phyloP scores from a whole-genome alignment of 2,797 vertebrate genomes.

The Acanthopagrus latus region DNA sequence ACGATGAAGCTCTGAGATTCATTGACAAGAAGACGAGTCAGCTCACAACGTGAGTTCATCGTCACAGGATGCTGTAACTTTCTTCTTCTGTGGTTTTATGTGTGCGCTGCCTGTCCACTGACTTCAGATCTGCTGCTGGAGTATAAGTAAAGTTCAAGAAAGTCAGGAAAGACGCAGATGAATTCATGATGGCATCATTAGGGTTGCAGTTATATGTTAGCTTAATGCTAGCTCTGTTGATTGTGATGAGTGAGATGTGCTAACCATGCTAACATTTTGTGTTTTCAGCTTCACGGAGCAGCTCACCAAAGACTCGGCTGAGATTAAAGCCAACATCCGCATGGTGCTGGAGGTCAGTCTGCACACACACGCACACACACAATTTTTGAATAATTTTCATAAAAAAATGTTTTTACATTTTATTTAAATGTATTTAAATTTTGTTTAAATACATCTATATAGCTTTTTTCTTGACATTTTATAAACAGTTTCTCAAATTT shows the following conservation, averaged over 20 bases:
- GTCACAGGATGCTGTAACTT: too few relatives aligned
- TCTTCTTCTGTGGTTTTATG: slow-evolving; percentile 2
- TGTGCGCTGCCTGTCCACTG: too few relatives aligned
- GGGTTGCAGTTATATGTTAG: slow-evolving; percentile 7
- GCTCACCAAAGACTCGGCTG: slow-evolving; percentile 90
- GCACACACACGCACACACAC: too few relatives aligned
- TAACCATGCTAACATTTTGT: slow-evolving; percentile 32
- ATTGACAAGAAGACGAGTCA: slow-evolving; percentile 91
- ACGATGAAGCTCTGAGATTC: slow-evolving; percentile 90
- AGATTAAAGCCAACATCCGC: slow-evolving; percentile 93
- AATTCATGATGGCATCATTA: neutral
- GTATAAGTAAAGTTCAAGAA: neutral
- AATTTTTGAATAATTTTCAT: too few relatives aligned
- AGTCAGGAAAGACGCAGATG: neutral
- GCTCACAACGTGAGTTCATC: slow-evolving; percentile 86
- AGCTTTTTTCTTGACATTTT: too few relatives aligned
- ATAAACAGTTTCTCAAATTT: too few relatives aligned
- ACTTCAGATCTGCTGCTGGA: neutral
- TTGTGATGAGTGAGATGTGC: slow-evolving; percentile 8
- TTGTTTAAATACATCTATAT: too few relatives aligned
- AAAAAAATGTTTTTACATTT: too few relatives aligned
- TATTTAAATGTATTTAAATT: too few relatives aligned
- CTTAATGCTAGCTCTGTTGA: slow-evolving; percentile 10
- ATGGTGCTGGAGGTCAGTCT: slow-evolving; percentile 90
- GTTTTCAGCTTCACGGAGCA: slow-evolving; percentile 86